phyloP scores from a whole-genome alignment of 2,113 vertebrate species.

The Neoarius graeffei region DNA sequence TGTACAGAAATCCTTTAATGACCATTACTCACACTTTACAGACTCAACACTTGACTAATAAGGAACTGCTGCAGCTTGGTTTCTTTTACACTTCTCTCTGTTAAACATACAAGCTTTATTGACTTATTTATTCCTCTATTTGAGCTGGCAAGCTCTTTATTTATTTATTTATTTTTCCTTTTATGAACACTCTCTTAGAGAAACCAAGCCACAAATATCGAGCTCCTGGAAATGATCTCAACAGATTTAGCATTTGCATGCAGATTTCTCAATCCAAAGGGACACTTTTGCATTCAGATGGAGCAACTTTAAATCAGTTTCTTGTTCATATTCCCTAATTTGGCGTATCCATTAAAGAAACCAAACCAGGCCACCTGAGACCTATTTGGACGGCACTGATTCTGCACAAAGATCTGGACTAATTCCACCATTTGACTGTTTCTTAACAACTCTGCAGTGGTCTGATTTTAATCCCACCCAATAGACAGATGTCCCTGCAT shows the following conservation, averaged over 20 bases:
- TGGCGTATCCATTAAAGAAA: neutral
- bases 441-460: neutral
- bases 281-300: neutral
- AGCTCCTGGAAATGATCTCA: neutral
- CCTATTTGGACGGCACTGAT: neutral
- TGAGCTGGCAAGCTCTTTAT: conserved; percentile 21
- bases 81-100: neutral
- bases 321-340: neutral
- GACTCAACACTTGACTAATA: conserved; percentile 31
- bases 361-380: neutral
- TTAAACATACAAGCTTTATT: conserved; percentile 24
- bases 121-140: conserved; percentile 41
- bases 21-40: conserved; percentile 42
- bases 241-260: neutral
- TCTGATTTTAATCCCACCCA: too few relatives aligned
- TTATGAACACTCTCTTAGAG: conserved; percentile 1
- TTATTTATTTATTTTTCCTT: neutral
- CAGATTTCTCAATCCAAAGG: neutral
- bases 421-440: neutral
- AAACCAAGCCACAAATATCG: conserved; percentile 8
- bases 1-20: conserved; percentile 27
- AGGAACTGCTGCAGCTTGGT: neutral
- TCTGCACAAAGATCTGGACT: neutral
- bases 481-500: too few relatives aligned
- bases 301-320: neutral